Base-by-base conservation (phyloP, 1,140 invertebrate species). In the Tachypleus tridentatus region DNA sequence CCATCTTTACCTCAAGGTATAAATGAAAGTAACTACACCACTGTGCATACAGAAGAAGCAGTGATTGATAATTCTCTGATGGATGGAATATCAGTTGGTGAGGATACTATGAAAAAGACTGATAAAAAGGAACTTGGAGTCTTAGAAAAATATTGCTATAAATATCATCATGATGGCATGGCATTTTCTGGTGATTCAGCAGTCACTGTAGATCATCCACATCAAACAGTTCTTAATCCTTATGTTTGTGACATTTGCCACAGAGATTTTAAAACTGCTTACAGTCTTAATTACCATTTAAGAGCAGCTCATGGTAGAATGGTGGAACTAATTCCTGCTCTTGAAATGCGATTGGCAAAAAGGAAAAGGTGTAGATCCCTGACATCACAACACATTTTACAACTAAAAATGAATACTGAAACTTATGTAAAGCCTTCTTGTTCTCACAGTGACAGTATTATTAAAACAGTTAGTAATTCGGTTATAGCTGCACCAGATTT, bases 271-370 rank as follows among this genome's bases (percentile, higher is more conserved):
- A 60, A 62, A 53, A 63, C 65, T 6, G 58, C 64, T 48, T 67
- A 67, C 9, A 67, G 62, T 29, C 65, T 67, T n/a, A 67, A 62
- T 49, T 67, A 67, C 53, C 65, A 67, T 58, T 62, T 67, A 6
- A 63, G 65, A 47, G 63, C 65, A 29, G 64, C 64, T 62, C 65
- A 67, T 49, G 65, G 64, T 57, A 62, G 64, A 29, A 67, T 63
- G 50, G 65, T 67, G 51, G 63, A 67, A 53, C 29, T 67, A 49
- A 67, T 62, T 60, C 65, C 65, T 5, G 65, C 65, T 6, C 50
- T 67, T 8, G 65, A 67, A 57, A 67, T 49, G 9, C 51, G 61
- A 52, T 10, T 67, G 53, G 64, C 63, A 51, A 67, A 67, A 54
- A 60, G 65, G 49, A 47, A 62, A 11, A 63, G 65, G 65, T n/a